Conservation (phyloP, 2,888 invertebrate genomes). For the Balanococcus diminutus region DNA sequence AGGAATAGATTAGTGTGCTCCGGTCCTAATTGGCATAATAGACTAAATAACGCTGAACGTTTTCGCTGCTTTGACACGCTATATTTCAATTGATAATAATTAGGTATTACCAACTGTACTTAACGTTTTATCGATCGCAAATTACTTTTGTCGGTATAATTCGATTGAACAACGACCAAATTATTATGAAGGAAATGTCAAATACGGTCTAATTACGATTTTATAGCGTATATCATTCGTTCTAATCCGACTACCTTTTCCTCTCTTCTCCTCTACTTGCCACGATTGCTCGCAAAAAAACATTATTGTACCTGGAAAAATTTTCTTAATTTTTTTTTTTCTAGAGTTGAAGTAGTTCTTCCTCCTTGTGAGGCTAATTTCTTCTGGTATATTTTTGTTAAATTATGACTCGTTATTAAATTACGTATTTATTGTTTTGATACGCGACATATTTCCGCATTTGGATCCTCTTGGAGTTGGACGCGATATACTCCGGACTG, state of each 20-base stretch:
- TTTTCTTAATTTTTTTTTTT: not conserved
- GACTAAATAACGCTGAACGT: constrained; percentile 43
- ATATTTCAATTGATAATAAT: constrained; percentile 53
- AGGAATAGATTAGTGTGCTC: constrained; percentile 31
- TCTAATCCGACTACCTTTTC: not conserved
- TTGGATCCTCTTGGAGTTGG: not conserved
- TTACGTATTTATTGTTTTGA: not conserved
- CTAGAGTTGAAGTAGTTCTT: not conserved
- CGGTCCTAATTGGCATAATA: constrained; percentile 50
- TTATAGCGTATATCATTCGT: constrained; percentile 17
- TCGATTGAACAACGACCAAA: constrained; percentile 38
- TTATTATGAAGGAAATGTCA: constrained; percentile 30
- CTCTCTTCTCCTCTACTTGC: not conserved
- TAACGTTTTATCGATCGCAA: constrained; percentile 51
- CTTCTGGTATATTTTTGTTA: not conserved
- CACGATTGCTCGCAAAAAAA: not conserved
- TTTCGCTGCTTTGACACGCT: constrained; percentile 49
- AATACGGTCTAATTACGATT: constrained; percentile 50
- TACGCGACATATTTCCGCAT: not conserved
- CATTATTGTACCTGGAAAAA: not conserved
- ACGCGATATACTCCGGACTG: not conserved
- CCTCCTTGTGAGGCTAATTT: not conserved
- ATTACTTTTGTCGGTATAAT: constrained; percentile 51
- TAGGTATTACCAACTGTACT: constrained; percentile 40
- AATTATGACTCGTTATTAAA: not conserved